Evolutionary conservation across 92 coral and sea anemone species (phyloP), one percentile per base, ranked within the genome.

Genomic region (Epizoanthus scotinus): DNA sequence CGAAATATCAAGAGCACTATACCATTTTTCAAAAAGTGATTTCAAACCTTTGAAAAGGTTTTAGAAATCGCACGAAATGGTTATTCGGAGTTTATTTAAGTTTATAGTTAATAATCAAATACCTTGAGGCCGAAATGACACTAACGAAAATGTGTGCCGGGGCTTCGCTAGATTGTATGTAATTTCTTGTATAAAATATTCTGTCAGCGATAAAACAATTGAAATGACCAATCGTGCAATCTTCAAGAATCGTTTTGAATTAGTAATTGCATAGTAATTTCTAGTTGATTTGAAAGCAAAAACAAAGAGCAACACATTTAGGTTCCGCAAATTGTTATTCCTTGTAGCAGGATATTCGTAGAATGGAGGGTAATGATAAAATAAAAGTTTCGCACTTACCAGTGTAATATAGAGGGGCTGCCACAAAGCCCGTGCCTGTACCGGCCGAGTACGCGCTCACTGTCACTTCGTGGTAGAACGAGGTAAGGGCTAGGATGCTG

Each of bases 331-430:
- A 64, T 12, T 38, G 17, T 64, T 63, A 38, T 63, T n/a, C 17
- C 20, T n/a, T 63, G 19, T 27, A 29, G 21, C 27, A 29, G 12
- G 29, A 64, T 64, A 3, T 17, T 64, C 70, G 29, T 9, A 28
- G 47, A 64, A 64, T n/a, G 24, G 28, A 59, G 0, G 24, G 28
- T 25, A 20, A 59, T 6, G 42, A 22, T 68, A 68, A 68, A 68
- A 44, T 3, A 19, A 68, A 19, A 5, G 26, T 13, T 60, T 47
- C 9, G 77, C 55, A 55, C 87, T 67, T 83, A 90, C 97, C 97
- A 9, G 97, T 92, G 55, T 90, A 92, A 62, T 90, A 92, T 6
- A 92, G 87, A 7, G 94, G 97, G 2, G 91, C 97, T 0, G 80
- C 36, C 19, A 92, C 77, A 60, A 87, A 90, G 1, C 97, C 97